Evolutionary conservation across 1,140 invertebrate species (phyloP).

Genomic region (Thaumatotibia leucotreta): DNA sequence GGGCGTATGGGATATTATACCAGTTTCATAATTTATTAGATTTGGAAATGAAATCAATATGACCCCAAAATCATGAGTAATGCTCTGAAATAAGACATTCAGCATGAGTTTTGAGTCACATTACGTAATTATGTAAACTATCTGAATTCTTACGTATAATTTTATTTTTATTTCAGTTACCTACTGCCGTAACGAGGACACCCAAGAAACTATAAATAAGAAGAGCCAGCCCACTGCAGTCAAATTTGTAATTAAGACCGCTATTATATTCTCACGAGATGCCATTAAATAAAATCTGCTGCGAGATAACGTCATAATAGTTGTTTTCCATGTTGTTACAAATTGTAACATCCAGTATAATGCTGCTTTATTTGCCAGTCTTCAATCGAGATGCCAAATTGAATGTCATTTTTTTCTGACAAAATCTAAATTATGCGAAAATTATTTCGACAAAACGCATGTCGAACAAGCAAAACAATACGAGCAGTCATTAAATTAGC

Average conservation of each 20-base stretch:
- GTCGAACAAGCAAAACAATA: neutral
- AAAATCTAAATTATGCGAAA: neutral
- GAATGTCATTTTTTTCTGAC: neutral
- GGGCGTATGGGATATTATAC: no score
- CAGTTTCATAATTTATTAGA: no score
- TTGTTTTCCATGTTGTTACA: slow-evolving; percentile 1
- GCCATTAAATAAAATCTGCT: neutral
- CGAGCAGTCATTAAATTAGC: neutral
- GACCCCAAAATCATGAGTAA: no score
- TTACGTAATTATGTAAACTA: no score
- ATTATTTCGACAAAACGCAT: neutral
- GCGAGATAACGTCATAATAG: neutral
- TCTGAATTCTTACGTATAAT: no score
- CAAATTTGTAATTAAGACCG: neutral
- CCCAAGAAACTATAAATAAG: neutral
- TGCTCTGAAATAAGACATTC: no score
- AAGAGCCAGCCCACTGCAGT: neutral
- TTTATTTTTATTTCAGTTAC: no score
- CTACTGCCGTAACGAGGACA: no score
- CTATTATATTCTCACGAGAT: neutral
- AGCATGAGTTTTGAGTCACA: no score
- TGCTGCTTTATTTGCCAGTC: neutral
- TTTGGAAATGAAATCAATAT: no score
- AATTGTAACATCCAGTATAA: slow-evolving; percentile 5
- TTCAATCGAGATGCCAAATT: neutral